Evolutionary conservation across 2,888 invertebrate species (phyloP), one percentile per base, ranked within the genome.

Genomic region (Hirtodrosophila histrioides): DNA sequence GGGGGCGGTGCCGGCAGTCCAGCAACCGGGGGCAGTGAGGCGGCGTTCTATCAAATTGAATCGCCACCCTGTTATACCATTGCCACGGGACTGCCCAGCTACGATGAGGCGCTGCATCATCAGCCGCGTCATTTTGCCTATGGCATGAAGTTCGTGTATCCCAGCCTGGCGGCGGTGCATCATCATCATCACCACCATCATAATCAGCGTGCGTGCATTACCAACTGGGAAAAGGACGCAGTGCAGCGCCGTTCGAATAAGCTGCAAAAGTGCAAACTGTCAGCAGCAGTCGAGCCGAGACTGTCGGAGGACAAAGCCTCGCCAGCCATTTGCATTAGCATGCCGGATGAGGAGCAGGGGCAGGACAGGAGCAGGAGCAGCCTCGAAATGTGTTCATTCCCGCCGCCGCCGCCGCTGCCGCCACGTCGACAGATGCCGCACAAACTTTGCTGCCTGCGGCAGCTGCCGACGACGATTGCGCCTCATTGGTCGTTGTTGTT

Each of bases 1-100:
- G 41, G 12, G 27, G 54, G 11, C 7, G 7, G 10, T n/a, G 40
- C 7, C 1, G 55, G 27, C 12, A 9, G n/a, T 17, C 37, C 31
- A 7, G 29, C 54, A 11, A 24, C 39, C 44, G 61, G 12, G 0
- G 72, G 57, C 46, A 78, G 70, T 11, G 91, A 90, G 64, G 87
- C 88, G 12, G 86, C 86, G 31, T 91, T 91, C 78, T 90, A 90
- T 77, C 91, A 91, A 88, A 90, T 91, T 85, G 94, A 93, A 82
- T 93, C 93, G 41, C 91, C 94, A 64, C 94, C 94, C 37, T 94
- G 93, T 78, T 94, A 94, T 88, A 94, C 94, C 41, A 92, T 94
- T 69, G 94, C 94, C 78, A 94, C 94, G 29, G 94, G 94, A 8
- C 88, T 94, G 61, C 94, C 94, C 36, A 93, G 93, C 67, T 94